Base-by-base conservation (phyloP, 2,888 invertebrate species). In the Stramonita haemastoma region DNA sequence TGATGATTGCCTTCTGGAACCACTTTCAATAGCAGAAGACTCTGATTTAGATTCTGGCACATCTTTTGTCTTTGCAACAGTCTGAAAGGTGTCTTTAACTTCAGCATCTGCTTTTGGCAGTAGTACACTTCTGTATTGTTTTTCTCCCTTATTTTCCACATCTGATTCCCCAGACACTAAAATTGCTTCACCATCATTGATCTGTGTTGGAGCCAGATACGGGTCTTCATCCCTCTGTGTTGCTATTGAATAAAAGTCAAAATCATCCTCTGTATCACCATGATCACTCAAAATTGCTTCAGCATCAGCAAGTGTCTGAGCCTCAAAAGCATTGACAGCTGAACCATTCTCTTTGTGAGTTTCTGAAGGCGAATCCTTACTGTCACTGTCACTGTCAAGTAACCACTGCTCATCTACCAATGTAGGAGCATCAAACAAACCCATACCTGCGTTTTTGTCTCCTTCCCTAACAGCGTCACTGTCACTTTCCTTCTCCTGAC, bases 171-270 rank as follows among this genome's bases (percentile, higher is more conserved):
- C 86, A 22, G 86, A 60, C 34, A n/a, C 34, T 26, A 34, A 34
- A 66, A 83, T 6, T n/a, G 29, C 11, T 46, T 36, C 81, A 8
- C 46, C 46, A 46, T 17, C 22, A 46, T 83, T 85, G n/a, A 85
- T 13, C 73, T 89, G 89, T 32, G 89, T 89, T 17, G 15, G 29
- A 29, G 89, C 85, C 46, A 89, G 17, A 29, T 89, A 89, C 17
- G 83, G 70, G 29, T 85, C 89, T 22, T 56, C 85, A 32, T 85
- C 85, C 29, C 29, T 29, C 70, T 85, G 73, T 57, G 60, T 73
- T 17, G 83, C 73, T 56, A 85, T 57, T 0, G 56, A n/a, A 56
- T 87, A 87, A 2, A 77, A 19, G 29, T 87, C 87, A 8, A n/a
- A 1, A 32, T 66, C 85, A 2, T 56, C n/a, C 29, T 85, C 83